These are phyloP conservation scores for Platyrinchus mystaceus DNA, from an alignment of 2,797 vertebrate species.

Conservation along the genomic window DNA sequence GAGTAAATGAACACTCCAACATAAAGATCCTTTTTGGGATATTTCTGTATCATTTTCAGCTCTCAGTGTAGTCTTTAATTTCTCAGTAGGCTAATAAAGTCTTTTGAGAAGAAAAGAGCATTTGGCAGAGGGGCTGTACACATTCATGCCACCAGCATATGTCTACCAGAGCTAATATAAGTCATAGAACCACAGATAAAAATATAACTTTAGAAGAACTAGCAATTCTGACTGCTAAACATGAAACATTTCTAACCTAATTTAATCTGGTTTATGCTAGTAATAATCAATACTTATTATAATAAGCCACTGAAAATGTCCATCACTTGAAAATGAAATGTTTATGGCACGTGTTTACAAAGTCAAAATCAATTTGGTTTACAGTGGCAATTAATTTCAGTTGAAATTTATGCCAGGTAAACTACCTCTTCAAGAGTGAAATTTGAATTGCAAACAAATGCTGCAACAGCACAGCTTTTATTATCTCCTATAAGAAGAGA, in stretches of 20 bases:
- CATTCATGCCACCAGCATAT: background rate
- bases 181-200: background rate
- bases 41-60: background rate
- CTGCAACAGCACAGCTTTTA: background rate
- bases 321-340: constrained; percentile 35
- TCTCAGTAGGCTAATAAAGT: background rate
- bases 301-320: background rate
- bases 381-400: background rate
- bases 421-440: background rate
- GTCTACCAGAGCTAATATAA: background rate
- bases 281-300: background rate
- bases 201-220: background rate
- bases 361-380: background rate
- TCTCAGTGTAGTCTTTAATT: background rate
- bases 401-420: constrained; percentile 26
- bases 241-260: background rate
- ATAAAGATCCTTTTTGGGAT: background rate
- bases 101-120: background rate
- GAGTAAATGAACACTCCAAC: background rate
- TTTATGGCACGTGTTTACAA: background rate
- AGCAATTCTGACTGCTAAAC: background rate
- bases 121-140: background rate
- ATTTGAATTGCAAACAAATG: constrained; percentile 28
- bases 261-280: constrained; percentile 4
- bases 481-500: background rate